Conservation (phyloP, 2,113 vertebrate species). For the Hydropotes inermis region DNA sequence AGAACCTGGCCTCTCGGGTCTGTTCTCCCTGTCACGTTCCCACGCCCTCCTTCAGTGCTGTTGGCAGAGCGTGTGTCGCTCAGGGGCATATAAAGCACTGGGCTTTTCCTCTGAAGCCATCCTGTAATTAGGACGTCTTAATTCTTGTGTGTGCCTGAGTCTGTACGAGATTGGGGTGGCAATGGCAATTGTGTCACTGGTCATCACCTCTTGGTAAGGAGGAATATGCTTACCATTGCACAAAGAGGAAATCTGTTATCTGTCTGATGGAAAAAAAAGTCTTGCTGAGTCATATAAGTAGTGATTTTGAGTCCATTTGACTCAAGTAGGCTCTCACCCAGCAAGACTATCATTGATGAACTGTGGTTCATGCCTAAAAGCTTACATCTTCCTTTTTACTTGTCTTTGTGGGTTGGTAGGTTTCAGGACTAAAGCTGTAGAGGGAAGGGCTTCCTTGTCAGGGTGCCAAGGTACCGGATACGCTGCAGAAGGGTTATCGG, state of each 20-base stretch:
- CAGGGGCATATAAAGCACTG: not conserved
- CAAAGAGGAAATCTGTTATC: not conserved
- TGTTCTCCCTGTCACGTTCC: not conserved
- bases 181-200: accelerated
- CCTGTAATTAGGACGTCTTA: not conserved
- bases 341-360: not conserved
- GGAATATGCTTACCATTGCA: not conserved
- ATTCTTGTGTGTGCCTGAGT: not conserved
- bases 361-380: not conserved
- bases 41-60: not conserved
- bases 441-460: not conserved
- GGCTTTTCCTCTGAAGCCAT: not conserved
- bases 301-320: not conserved
- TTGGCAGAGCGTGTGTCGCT: not conserved
- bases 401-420: not conserved
- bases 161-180: not conserved
- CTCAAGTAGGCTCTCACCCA: not conserved
- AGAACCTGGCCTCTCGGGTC: not conserved
- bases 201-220: not conserved
- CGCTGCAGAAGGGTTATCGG: not conserved
- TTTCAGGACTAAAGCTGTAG: not conserved
- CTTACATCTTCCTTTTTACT: not conserved
- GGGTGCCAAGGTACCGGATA: not conserved
- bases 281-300: not conserved
- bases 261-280: not conserved